Percentiles rank a stretch among this genome's conserved stretches.
Evolutionary conservation across 2,888 invertebrate species (phyloP).

Genomic region (Drosophila kuntzei): DNA sequence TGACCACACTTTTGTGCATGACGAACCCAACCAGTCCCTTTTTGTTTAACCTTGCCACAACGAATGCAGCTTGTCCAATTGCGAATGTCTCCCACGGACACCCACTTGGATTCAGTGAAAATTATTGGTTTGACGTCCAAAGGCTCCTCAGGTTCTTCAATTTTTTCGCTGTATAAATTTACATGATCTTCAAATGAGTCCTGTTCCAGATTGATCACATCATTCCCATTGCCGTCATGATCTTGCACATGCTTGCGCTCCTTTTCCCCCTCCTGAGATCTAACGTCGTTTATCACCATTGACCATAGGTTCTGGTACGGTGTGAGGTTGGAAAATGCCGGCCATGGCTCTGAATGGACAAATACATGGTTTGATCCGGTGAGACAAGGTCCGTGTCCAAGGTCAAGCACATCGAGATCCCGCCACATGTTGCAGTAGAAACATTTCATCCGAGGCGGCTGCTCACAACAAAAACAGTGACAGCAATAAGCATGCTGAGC

Average conservation of each 20-base stretch:
- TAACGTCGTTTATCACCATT: not conserved
- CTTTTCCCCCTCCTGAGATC: not conserved
- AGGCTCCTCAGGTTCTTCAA: not conserved
- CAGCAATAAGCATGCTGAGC: not conserved
- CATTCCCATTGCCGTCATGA: not conserved
- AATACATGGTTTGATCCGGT: constrained; percentile 24
- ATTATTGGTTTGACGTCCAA: constrained; percentile 20
- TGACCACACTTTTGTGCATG: constrained; percentile 50
- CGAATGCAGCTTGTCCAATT: constrained; percentile 38
- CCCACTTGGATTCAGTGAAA: constrained; percentile 11
- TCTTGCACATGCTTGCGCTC: not conserved
- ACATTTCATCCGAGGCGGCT: constrained; percentile 43
- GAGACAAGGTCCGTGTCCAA: constrained; percentile 24
- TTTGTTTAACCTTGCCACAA: constrained; percentile 12
- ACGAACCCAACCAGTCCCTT: constrained; percentile 30
- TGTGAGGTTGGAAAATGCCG: constrained; percentile 39
- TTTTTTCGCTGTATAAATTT: not conserved
- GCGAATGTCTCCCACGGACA: constrained; percentile 22
- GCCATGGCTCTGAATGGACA: constrained; percentile 39
- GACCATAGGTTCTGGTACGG: not conserved
- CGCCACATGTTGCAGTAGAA: constrained; percentile 36
- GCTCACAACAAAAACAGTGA: constrained; percentile 53
- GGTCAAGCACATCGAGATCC: constrained; percentile 1
- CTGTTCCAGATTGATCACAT: not conserved
- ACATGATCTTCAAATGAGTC: not conserved